Conservation (phyloP, 2,888 invertebrate species). For the Odontomyia ornata region DNA sequence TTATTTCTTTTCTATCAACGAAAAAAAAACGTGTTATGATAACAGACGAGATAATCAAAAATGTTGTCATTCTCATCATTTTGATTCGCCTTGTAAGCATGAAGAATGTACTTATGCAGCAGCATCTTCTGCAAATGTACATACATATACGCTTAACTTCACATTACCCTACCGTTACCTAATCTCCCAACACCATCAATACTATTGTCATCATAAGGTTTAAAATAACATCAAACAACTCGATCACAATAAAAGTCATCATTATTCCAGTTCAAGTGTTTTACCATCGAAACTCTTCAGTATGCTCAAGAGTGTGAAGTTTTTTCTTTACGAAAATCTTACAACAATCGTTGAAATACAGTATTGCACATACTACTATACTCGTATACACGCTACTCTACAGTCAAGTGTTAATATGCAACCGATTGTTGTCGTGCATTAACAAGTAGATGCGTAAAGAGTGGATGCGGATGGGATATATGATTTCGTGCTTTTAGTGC, state of each 20-base stretch:
- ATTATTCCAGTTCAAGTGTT: conserved; percentile 18
- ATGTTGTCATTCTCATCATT: too few relatives aligned
- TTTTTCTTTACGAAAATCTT: background rate
- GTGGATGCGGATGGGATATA: too few relatives aligned
- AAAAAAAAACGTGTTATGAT: too few relatives aligned
- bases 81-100: too few relatives aligned
- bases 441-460: conserved; percentile 9
- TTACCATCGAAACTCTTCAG: conserved; percentile 1
- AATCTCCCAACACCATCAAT: background rate
- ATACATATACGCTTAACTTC: too few relatives aligned
- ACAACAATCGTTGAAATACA: too few relatives aligned
- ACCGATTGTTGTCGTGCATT: conserved; percentile 4
- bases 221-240: conserved; percentile 1
- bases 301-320: background rate
- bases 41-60: too few relatives aligned
- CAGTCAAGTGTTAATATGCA: conserved; percentile 19
- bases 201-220: background rate
- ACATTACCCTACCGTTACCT: background rate
- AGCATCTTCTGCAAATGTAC: too few relatives aligned
- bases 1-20: too few relatives aligned
- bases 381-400: background rate
- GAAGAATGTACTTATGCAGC: too few relatives aligned
- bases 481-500: background rate
- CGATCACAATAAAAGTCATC: conserved; percentile 27
- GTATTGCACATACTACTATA: too few relatives aligned